A percentile compares a stretch with the other conserved stretches of the same genome.
Evolutionary conservation across 2,888 invertebrate genomes (phyloP).

Genomic region (Erebia epiphron): DNA sequence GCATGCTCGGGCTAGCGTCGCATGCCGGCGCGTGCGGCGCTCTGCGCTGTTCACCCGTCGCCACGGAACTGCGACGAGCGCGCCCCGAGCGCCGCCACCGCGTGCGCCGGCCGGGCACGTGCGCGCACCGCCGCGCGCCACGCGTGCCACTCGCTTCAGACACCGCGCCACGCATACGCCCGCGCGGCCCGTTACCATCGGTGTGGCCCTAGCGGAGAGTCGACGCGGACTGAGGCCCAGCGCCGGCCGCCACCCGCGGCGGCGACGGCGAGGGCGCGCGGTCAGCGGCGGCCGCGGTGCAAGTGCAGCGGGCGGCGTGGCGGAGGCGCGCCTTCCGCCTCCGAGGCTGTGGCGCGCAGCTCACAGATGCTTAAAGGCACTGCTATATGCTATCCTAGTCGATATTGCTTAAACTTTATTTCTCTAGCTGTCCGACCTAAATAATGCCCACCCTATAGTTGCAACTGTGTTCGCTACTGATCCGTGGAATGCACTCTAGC

Average conservation of each 20-base stretch:
- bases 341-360: conserved; percentile 27
- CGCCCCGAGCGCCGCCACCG: conserved; percentile 48
- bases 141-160: conserved; percentile 52
- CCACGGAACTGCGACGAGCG: conserved; percentile 57
- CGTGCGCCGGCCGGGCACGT: conserved; percentile 47
- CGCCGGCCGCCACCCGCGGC: conserved; percentile 36
- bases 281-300: conserved; percentile 52
- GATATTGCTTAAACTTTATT: too few species aligned
- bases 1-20: conserved; percentile 76
- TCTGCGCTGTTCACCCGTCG: conserved; percentile 55
- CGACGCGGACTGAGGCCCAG: conserved; percentile 64
- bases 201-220: conserved; percentile 65
- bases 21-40: conserved; percentile 72
- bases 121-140: conserved; percentile 52
- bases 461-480: too few species aligned
- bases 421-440: too few species aligned
- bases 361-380: too few species aligned
- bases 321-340: conserved; percentile 44
- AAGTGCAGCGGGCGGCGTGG: conserved; percentile 57
- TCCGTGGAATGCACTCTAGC: conserved; percentile 40
- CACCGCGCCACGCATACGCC: conserved; percentile 46
- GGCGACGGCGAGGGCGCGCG: conserved; percentile 45
- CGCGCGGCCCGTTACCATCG: conserved; percentile 44
- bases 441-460: too few species aligned
- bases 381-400: too few species aligned